These are phyloP conservation scores for Macquaria ambigua DNA, from an alignment of 2,113 vertebrate genomes.

Conservation along the genomic window DNA sequence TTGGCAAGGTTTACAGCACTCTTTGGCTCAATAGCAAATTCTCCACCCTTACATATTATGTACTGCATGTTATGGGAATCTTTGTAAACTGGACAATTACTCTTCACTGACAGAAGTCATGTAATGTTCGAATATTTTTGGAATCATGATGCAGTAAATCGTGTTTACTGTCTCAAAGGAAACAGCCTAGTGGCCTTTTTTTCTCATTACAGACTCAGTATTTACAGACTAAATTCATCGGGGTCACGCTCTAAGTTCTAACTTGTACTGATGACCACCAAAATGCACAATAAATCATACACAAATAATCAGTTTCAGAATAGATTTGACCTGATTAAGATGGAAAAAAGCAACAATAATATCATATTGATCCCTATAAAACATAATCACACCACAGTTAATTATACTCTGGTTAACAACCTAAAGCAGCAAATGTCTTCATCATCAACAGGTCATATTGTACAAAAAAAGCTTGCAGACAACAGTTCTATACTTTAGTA, in stretches of 20 bases:
- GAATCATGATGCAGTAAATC: neutral
- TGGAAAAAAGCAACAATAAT: neutral
- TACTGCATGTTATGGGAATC: neutral
- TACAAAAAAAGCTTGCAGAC: neutral
- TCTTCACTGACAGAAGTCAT: neutral
- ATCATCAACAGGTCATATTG: neutral
- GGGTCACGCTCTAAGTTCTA: neutral
- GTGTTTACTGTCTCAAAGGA: neutral
- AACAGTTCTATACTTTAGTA: neutral
- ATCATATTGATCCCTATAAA: neutral
- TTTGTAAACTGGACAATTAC: slow-evolving; percentile 10
- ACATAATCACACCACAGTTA: neutral
- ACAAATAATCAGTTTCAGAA: neutral
- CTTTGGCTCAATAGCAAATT: neutral
- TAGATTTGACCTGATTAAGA: neutral
- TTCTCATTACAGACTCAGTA: neutral
- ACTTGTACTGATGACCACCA: neutral
- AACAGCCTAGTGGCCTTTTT: neutral
- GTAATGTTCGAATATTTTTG: neutral
- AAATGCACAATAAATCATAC: neutral
- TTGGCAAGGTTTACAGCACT: neutral
- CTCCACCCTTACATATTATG: neutral
- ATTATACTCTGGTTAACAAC: neutral
- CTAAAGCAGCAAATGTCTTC: neutral
- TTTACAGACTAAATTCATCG: neutral